Evolutionary conservation across 2,888 invertebrate genomes (phyloP), one percentile per base, ranked within the genome.

Genomic region (Heliconius sara): DNA sequence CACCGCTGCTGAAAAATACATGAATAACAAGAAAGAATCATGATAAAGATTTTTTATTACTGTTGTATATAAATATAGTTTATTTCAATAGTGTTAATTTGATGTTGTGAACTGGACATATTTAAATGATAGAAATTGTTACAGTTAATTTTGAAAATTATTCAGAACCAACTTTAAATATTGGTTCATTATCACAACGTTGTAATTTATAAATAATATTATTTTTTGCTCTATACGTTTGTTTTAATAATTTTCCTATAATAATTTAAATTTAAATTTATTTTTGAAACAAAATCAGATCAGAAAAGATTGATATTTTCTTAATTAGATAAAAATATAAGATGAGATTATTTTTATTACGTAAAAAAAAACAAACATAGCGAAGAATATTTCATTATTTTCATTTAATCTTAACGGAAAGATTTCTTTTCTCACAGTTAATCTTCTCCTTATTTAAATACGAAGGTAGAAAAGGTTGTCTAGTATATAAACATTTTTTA

Each of bases 31-130:
- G 68, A 78, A 77, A 74, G 82, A 85, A 82, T 79, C 73, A 19
- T 52, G 39, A 57, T 39, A 73, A 43, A 3, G 30, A 73, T 65
- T 22, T 52, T 34, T n/a, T 63, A 25, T 65, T 34, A 65, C 5
- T 65, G 30, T 47, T 80, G 79, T 80, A 79, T 27, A 81, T 78
- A 68, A n/a, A 39, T 68, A 78, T 75, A 67, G 52, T 13, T 65
- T 82, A 70, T 52, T 76, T 68, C 70, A 77, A 39, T 13, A 30
- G 80, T 67, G 30, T 57, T 65, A 77, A 80, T 79, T 76, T 80
- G 77, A 83, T 82, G 95, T 95, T 95, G 94, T 89, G 89, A 88
- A 93, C 93, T 95, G 94, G 93, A 90, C 93, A 93, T 93, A 89
- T 91, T 92, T 88, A 94, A 92, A 80, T 79, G 25, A 77, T 76